phyloP scores from a whole-genome alignment of 92 coral and sea anemone genomes.

The Porites cylindrica region DNA sequence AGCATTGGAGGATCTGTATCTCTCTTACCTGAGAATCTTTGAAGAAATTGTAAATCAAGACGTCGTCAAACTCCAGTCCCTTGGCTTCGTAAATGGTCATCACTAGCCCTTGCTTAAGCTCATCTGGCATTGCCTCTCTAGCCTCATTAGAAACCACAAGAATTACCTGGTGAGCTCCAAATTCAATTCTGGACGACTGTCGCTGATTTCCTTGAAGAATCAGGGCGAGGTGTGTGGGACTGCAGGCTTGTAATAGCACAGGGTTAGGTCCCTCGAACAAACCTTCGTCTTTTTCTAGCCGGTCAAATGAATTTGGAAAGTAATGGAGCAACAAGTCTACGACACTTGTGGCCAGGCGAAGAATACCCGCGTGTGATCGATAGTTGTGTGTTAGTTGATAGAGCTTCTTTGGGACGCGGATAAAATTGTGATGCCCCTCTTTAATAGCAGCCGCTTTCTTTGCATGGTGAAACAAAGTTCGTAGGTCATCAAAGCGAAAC shows the following conservation, averaged over 20 bases:
- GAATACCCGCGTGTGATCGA: conserved; percentile 96
- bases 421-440: conserved; percentile 24
- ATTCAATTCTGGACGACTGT: conserved; percentile 87
- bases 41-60: conserved; percentile 89
- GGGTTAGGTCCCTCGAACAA: conserved; percentile 93
- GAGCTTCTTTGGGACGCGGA: conserved; percentile 80
- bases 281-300: conserved; percentile 78
- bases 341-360: conserved; percentile 85
- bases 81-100: conserved; percentile 93
- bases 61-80: conserved; percentile 95
- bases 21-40: conserved; percentile 86
- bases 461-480: conserved; percentile 85
- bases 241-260: conserved; percentile 87
- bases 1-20: neutral
- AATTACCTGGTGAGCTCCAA: conserved; percentile 96
- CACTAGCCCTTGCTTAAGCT: conserved; percentile 85
- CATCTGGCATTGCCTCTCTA: conserved; percentile 86
- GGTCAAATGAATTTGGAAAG: conserved; percentile 93
- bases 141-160: conserved; percentile 92
- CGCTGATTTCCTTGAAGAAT: conserved; percentile 89
- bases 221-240: conserved; percentile 88
- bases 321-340: conserved; percentile 77
- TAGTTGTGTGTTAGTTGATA: conserved; percentile 94
- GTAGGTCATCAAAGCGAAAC: conserved; percentile 93
- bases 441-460: conserved; percentile 12